Base-by-base conservation (phyloP, 2,797 vertebrate genomes). In the Halcyon smyrnensis region DNA sequence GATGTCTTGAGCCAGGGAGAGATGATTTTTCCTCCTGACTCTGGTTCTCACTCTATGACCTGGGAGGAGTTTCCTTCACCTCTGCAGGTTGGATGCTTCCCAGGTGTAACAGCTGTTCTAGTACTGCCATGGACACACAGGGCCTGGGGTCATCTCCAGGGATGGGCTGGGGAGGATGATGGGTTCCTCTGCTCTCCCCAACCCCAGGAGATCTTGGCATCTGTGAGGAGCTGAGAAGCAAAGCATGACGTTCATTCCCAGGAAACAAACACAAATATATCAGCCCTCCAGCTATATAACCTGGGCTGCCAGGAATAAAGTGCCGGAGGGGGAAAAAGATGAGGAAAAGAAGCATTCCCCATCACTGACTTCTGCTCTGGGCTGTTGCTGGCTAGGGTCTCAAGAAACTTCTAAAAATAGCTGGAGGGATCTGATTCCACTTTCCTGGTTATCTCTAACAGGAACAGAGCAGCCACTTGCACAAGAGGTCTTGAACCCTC, bases 131-230 rank as follows among this genome's bases (percentile, higher is more conserved):
- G 53, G 64, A 43, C 6, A 9, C 8, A 46, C 41, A 56, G 84
- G 36, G 41, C 27, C 32, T 0, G 0, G 57, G 57, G 30, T 27
- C 7, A 1, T n/a, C 65, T 63, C 34, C 7, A 3, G 46, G 32
- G 24, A 8, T 0, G 12, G 21, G 65, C 28, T 57, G 59, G 32
- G 71, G 24, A 73, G 12, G 15, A 18, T 0, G 9, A 18, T 15
- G 3, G 11, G 46, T 23, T 76, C 30, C 51, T 54, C 73, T 27
- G 41, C 2, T 6, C 59, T 57, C 16, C 12, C 1, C 5, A n/a
- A 32, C 4, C 9, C 5, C 23, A 48, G 48, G 34, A 77, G 36
- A 27, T 2, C 12, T 84, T 46, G 3, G 5, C 15, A 8, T 71
- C 53, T 46, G 45, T 9, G 9, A 37, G 30, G 70, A 90, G 50